These are phyloP conservation scores for Tautogolabrus adspersus DNA, from an alignment of 2,113 vertebrate genomes.

Conservation along the genomic window DNA sequence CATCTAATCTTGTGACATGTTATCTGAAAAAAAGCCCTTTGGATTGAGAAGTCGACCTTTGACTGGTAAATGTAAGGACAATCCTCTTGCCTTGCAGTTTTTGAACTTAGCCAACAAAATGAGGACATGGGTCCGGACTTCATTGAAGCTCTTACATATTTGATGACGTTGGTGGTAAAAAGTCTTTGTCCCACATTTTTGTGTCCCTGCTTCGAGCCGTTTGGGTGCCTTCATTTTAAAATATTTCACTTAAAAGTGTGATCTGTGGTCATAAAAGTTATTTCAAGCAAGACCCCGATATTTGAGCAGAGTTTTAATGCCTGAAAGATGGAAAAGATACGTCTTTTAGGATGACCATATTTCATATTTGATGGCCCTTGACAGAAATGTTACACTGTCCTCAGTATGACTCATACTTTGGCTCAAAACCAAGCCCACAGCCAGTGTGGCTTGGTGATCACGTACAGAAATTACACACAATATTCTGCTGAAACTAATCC, in stretches of 20 bases:
- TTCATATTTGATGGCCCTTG: conserved; percentile 37
- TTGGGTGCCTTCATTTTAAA: conserved; percentile 33
- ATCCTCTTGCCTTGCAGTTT: conserved; percentile 34
- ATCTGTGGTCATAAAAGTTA: conserved; percentile 10
- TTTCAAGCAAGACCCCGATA: not conserved
- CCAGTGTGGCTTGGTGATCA: conserved; percentile 43
- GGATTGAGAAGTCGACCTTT: conserved; percentile 25
- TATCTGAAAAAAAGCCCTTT: not conserved
- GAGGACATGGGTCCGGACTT: conserved; percentile 18
- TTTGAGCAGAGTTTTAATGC: conserved; percentile 3
- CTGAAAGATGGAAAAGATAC: conserved; percentile 17
- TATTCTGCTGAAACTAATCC: conserved; percentile 54
- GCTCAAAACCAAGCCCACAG: conserved; percentile 18
- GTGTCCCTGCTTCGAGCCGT: conserved; percentile 29
- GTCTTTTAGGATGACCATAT: conserved; percentile 34
- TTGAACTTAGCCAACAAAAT: conserved; percentile 33
- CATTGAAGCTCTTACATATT: conserved; percentile 57
- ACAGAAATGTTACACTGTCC: conserved; percentile 33
- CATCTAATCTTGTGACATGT: conserved; percentile 33
- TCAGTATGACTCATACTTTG: conserved; percentile 43
- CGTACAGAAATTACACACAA: conserved; percentile 60
- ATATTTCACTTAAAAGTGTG: conserved; percentile 12
- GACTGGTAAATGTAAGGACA: conserved; percentile 21
- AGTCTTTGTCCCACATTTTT: conserved; percentile 33
- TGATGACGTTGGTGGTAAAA: conserved; percentile 58